phyloP scores from a whole-genome alignment of 1,140 invertebrate species.

The Stegodyphus mimosarum region DNA sequence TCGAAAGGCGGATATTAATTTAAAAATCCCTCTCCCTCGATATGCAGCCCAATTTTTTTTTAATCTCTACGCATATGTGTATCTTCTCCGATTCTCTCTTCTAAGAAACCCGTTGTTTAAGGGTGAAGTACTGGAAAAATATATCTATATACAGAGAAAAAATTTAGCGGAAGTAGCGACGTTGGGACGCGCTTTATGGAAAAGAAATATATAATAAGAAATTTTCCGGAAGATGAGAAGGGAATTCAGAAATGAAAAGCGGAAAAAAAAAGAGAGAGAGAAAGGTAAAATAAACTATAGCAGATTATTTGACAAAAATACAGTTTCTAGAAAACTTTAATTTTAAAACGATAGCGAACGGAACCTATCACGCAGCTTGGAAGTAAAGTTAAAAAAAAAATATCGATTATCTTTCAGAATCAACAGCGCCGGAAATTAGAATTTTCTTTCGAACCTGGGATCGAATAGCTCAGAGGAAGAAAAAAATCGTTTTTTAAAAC shows the following conservation, averaged over 20 bases:
- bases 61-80: not conserved
- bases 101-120: slow-evolving; percentile 35
- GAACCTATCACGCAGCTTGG: slow-evolving; percentile 53
- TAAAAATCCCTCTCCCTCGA: slow-evolving; percentile 43
- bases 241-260: slow-evolving; percentile 2
- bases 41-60: slow-evolving; percentile 22
- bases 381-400: slow-evolving; percentile 10
- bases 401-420: slow-evolving; percentile 59
- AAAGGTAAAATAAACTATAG: slow-evolving; percentile 55
- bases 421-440: slow-evolving; percentile 59
- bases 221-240: slow-evolving; percentile 20
- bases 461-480: not conserved
- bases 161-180: slow-evolving; percentile 19
- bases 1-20: slow-evolving; percentile 37
- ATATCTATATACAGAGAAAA: slow-evolving; percentile 11
- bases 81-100: not conserved
- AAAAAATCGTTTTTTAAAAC: not conserved
- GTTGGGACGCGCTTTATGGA: slow-evolving; percentile 37
- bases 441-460: slow-evolving; percentile 52
- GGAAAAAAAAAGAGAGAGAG: slow-evolving; percentile 5
- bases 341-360: slow-evolving; percentile 58
- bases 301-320: slow-evolving; percentile 59
- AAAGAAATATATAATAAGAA: slow-evolving; percentile 46
- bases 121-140: slow-evolving; percentile 9
- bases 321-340: slow-evolving; percentile 59